These are phyloP conservation scores for Himalopsyche anomala DNA, from an alignment of 2,888 invertebrate species.

Conservation along the genomic window DNA sequence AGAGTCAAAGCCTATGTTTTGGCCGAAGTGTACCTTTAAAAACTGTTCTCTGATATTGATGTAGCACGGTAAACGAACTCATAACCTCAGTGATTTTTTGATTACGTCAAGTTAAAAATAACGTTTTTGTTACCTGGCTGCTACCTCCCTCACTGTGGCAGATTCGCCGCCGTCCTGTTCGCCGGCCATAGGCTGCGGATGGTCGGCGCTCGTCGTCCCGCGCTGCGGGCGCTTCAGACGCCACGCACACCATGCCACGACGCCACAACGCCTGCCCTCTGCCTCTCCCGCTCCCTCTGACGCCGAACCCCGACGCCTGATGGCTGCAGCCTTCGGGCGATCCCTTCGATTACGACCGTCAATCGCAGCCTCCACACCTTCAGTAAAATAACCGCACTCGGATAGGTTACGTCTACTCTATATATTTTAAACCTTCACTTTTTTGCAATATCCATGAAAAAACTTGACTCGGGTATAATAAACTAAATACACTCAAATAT, in stretches of 20 bases:
- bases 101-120: no score
- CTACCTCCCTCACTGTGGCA: constrained; percentile 83
- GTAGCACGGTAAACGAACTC: no score
- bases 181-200: constrained; percentile 91
- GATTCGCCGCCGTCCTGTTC: constrained; percentile 89
- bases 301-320: background rate
- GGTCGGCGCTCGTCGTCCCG: constrained; percentile 80
- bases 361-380: background rate
- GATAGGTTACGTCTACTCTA: background rate
- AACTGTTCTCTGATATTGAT: no score
- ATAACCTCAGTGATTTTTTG: no score
- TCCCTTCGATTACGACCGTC: background rate
- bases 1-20: no score
- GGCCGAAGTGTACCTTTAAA: no score
- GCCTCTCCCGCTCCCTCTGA: constrained; percentile 36
- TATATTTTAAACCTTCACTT: no score
- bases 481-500: no score
- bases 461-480: no score
- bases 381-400: background rate
- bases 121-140: constrained; percentile 72
- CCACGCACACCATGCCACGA: constrained; percentile 76
- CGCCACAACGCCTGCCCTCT: constrained; percentile 71
- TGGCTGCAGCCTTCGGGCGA: background rate
- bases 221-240: constrained; percentile 76
- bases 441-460: no score